phyloP scores from a whole-genome alignment of 2,797 vertebrate species.

The Hoplostethus atlanticus region DNA sequence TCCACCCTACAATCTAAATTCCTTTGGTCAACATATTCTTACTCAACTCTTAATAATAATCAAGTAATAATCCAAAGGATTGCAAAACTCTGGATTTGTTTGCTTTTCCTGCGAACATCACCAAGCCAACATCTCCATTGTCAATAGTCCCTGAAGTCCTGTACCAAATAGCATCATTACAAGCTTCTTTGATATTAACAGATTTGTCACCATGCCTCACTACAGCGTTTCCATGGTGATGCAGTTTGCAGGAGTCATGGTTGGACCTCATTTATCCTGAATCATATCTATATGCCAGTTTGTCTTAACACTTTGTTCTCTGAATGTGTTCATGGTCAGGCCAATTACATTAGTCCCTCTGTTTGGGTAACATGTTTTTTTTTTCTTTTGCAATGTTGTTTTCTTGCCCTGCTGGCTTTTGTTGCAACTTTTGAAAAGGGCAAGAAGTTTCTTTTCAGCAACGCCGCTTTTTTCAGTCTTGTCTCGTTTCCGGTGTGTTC shows the following conservation, averaged over 20 bases:
- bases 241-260: conserved; percentile 19
- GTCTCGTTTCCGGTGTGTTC: conserved; percentile 1
- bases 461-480: not conserved
- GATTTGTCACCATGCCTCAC: not conserved
- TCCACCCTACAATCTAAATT: not conserved
- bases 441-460: conserved; percentile 1
- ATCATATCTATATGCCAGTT: conserved; percentile 39
- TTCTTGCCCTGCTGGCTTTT: conserved; percentile 12
- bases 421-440: not conserved
- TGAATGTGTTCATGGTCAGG: conserved; percentile 51
- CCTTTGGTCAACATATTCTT: not conserved
- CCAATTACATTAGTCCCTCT: not conserved
- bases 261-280: conserved; percentile 5
- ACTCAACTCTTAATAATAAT: not conserved
- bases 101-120: not conserved
- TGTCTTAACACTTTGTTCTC: conserved; percentile 58
- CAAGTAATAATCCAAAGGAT: not conserved
- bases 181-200: not conserved
- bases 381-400: not conserved
- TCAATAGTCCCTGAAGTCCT: not conserved
- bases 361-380: not conserved
- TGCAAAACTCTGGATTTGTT: not conserved
- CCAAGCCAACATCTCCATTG: not conserved
- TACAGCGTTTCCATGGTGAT: conserved; percentile 9
- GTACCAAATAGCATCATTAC: conserved; percentile 3